Base-by-base conservation (phyloP, 1,140 invertebrate genomes). In the Drosophila nigrodunni region DNA sequence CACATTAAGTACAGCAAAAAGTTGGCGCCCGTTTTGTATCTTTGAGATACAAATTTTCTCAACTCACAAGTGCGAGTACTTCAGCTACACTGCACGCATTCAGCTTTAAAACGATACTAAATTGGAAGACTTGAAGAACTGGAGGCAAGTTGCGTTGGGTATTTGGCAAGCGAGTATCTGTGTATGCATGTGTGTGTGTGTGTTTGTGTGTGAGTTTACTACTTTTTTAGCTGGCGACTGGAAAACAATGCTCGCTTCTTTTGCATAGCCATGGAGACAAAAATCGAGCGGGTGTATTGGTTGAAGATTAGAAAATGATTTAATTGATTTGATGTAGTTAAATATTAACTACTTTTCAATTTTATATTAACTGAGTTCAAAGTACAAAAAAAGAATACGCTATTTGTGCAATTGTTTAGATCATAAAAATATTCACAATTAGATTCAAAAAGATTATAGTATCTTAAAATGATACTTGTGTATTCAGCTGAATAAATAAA, bases 111-210 rank as follows among this genome's bases (percentile, higher is more conserved):
- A 47, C 50, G 39, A 30, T 15, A 67, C 70, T 73, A 43, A 62
- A 62, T 43, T 11, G 58, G 18, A 41, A 46, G 41, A 44, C 37
- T 25, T n/a, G 58, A 79, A 74, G 39, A 61, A 46, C 64, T 44
- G 13, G 59, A 75, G 73, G 85, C 73, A 80, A 68, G 77, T 83
- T 85, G 58, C 77, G 81, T 83, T 83, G 59, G 66, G 41, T 13
- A n/a, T 55, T 66, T 10, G 76, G 72, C 59, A 65, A 70, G 72
- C 59, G 55, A 70, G 70, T 37, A 10, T 60, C 9, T 18, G 21
- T n/a, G 9, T 15, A 10, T 35, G 21, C 35, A 9, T 13, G 10
- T 13, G 50, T 15, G 30, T 34, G 52, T 7, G 9, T 41, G 18
- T 13, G 13, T 34, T 10, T 39, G 35, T 50, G 37, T 13, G n/a